Evolutionary conservation across 2,797 vertebrate genomes (phyloP).

Genomic region (Spinus pinus): DNA sequence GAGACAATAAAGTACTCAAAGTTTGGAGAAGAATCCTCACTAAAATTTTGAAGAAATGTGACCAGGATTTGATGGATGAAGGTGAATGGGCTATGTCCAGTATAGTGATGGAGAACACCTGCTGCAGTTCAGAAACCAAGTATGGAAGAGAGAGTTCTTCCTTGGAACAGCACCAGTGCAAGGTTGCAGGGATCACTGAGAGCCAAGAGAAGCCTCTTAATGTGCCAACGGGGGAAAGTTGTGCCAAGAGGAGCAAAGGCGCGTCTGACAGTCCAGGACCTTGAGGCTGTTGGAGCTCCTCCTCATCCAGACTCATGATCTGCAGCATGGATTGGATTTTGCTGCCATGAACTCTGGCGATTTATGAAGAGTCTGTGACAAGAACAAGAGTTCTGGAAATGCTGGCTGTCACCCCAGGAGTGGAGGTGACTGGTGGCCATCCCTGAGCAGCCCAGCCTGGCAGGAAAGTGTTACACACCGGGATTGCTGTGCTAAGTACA

Average conservation of each 20-base stretch:
- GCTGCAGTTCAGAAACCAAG: background rate
- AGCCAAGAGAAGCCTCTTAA: background rate
- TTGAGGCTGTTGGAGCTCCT: background rate
- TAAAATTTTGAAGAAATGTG: background rate
- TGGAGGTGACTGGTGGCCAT: background rate
- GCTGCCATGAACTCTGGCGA: rapidly evolving
- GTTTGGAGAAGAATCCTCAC: background rate
- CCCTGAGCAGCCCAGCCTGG: rapidly evolving
- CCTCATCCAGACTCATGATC: background rate
- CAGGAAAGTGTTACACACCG: rapidly evolving
- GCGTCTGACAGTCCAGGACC: background rate
- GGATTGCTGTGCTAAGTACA: background rate
- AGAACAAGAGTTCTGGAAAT: background rate
- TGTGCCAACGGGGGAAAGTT: background rate
- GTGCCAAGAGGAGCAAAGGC: background rate
- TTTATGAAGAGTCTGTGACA: background rate
- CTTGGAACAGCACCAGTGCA: background rate
- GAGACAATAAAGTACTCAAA: background rate
- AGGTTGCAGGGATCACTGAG: background rate
- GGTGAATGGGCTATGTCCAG: background rate
- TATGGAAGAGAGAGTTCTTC: background rate
- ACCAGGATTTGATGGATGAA: background rate
- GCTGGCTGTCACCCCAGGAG: background rate
- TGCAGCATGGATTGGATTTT: background rate
- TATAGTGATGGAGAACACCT: background rate